These are phyloP conservation scores for Drosophila arizonae DNA, from an alignment of 1,140 invertebrate species.

Conservation along the genomic window DNA sequence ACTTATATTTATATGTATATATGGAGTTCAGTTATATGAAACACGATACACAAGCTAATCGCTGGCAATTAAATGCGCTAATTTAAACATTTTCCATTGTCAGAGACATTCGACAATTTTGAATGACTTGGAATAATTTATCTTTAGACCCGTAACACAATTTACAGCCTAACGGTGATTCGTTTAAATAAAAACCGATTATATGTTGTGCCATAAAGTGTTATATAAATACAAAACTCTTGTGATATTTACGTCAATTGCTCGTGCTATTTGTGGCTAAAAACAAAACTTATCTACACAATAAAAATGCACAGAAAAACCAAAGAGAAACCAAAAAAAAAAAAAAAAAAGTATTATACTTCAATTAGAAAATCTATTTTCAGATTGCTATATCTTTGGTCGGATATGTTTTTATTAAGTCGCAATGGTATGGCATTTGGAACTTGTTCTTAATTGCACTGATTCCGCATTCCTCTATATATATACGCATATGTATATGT, in stretches of 20 bases:
- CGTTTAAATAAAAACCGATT: constrained; percentile 71
- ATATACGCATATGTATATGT: no score
- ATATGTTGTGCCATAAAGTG: constrained; percentile 39
- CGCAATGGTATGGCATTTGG: not conserved
- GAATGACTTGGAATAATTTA: constrained; percentile 63
- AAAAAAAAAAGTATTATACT: not conserved
- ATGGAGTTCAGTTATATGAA: not conserved
- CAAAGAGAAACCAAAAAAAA: not conserved
- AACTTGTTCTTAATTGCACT: not conserved
- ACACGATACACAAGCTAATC: constrained; percentile 39
- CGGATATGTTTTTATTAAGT: not conserved
- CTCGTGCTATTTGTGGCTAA: not conserved
- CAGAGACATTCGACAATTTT: constrained; percentile 22
- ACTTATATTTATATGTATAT: not conserved
- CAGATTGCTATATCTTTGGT: not conserved
- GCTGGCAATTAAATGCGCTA: constrained; percentile 34
- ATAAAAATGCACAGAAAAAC: constrained; percentile 7
- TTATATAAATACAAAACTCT: constrained; percentile 33
- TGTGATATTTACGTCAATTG: constrained; percentile 17
- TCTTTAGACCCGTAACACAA: constrained; percentile 50
- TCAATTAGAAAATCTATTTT: constrained; percentile 20
- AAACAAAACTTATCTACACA: constrained; percentile 5
- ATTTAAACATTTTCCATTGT: constrained; percentile 50
- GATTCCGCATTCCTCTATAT: not conserved
- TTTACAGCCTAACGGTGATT: constrained; percentile 73